Conservation (phyloP, 35 echinoderm and acorn worm species). For the Heliocidaris tuberculata region DNA sequence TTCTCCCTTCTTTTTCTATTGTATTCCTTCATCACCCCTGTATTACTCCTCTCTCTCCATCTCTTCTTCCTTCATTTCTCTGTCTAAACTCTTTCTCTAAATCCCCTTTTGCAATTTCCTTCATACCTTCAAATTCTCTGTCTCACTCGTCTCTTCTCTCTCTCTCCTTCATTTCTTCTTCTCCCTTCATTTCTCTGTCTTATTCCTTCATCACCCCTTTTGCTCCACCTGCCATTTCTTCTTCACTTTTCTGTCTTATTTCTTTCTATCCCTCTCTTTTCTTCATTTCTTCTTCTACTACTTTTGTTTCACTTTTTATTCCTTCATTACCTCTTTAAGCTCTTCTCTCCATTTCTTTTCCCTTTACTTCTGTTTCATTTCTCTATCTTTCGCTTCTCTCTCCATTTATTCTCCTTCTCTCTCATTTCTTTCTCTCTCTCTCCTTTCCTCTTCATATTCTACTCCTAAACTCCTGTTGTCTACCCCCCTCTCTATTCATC, state of each 20-base stretch:
- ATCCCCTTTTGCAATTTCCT: too few relatives aligned
- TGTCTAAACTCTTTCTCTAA: too few relatives aligned
- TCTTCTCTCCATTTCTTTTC: not conserved
- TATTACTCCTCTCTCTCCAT: not conserved
- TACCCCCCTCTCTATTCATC: too few relatives aligned
- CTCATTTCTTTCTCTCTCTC: too few relatives aligned
- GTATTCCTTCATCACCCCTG: not conserved
- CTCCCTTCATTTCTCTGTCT: not conserved
- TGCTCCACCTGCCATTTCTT: not conserved
- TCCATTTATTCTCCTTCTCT: too few relatives aligned
- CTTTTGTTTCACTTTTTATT: not conserved
- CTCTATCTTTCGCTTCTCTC: not conserved
- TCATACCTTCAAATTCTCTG: not conserved
- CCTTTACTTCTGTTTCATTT: not conserved
- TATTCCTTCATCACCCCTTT: not conserved
- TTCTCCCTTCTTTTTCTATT: not conserved
- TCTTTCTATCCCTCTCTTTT: too few relatives aligned
- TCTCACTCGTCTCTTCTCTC: not conserved
- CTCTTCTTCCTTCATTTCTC: not conserved
- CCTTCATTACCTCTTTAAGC: not conserved
- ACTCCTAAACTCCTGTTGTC: too few relatives aligned
- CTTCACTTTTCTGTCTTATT: not conserved
- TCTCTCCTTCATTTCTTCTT: not conserved
- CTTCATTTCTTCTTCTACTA: not conserved
- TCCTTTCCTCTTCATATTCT: too few relatives aligned